Evolutionary conservation across 2,888 invertebrate species (phyloP).

Genomic region (Eupithecia inturbata): DNA sequence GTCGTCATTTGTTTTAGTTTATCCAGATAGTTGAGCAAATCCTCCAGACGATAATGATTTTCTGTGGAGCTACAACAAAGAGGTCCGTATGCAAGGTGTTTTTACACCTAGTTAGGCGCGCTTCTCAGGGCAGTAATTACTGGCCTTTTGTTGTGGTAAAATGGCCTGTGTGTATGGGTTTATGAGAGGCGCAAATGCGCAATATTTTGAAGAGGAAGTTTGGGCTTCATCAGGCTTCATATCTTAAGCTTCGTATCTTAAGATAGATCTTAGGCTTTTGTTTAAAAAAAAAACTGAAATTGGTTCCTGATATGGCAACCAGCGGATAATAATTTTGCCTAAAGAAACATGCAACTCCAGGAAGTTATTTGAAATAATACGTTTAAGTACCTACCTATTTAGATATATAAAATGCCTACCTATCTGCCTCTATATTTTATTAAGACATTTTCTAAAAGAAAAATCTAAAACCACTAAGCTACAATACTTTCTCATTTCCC

Average conservation of each 20-base stretch:
- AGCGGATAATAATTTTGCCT: background rate
- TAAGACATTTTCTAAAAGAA: too few relatives aligned
- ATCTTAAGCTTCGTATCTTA: background rate
- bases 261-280: background rate
- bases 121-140: constrained; percentile 46
- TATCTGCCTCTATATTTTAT: too few relatives aligned
- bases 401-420: background rate
- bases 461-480: too few relatives aligned
- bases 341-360: too few relatives aligned
- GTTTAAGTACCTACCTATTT: background rate
- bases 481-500: background rate
- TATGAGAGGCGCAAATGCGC: constrained; percentile 15
- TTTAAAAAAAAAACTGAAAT: background rate
- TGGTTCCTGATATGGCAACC: background rate
- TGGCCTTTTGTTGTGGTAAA: constrained; percentile 36
- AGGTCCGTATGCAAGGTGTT: constrained; percentile 58
- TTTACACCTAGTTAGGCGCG: constrained; percentile 76
- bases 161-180: constrained; percentile 31
- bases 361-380: background rate
- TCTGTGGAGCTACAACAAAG: constrained; percentile 44
- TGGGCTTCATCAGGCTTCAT: too few relatives aligned
- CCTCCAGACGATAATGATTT: constrained; percentile 20
- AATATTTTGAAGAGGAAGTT: constrained; percentile 20
- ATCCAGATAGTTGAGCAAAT: constrained; percentile 16
- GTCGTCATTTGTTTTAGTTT: background rate